phyloP scores from a whole-genome alignment of 2,888 invertebrate genomes.

The Chrysodeixis includens region DNA sequence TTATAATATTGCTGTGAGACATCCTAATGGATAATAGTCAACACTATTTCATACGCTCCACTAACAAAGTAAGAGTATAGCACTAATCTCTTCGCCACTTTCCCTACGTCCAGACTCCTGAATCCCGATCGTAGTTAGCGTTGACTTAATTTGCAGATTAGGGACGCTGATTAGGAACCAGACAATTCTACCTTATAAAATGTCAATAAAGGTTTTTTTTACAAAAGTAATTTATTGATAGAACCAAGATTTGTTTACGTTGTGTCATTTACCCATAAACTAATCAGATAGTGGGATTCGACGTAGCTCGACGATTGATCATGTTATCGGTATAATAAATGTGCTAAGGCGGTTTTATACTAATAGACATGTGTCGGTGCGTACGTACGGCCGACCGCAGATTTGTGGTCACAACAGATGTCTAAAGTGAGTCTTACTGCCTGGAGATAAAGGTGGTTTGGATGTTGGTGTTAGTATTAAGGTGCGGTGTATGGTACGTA shows the following conservation, averaged over 20 bases:
- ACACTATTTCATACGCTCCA: conserved; percentile 18
- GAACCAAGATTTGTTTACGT: neutral
- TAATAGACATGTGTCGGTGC: conserved; percentile 56
- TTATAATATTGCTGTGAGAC: neutral
- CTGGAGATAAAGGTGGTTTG: neutral
- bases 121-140: too few relatives aligned
- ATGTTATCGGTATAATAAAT: conserved; percentile 44
- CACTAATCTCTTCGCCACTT: neutral
- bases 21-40: conserved; percentile 33
- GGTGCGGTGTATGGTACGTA: conserved; percentile 50
- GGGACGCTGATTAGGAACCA: too few relatives aligned
- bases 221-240: too few relatives aligned
- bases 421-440: neutral
- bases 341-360: conserved; percentile 52
- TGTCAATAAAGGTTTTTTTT: too few relatives aligned
- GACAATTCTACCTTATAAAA: too few relatives aligned
- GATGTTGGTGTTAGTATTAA: neutral
- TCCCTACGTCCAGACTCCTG: too few relatives aligned
- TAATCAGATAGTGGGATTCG: conserved; percentile 11
- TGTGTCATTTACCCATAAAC: conserved; percentile 4
- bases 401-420: neutral
- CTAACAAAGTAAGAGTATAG: neutral
- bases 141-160: too few relatives aligned
- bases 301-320: conserved; percentile 32
- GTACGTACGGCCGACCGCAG: conserved; percentile 51